Percentiles rank a stretch among this genome's conserved stretches.
Conservation (phyloP, 2,113 vertebrate genomes). For the Ictalurus furcatus region DNA sequence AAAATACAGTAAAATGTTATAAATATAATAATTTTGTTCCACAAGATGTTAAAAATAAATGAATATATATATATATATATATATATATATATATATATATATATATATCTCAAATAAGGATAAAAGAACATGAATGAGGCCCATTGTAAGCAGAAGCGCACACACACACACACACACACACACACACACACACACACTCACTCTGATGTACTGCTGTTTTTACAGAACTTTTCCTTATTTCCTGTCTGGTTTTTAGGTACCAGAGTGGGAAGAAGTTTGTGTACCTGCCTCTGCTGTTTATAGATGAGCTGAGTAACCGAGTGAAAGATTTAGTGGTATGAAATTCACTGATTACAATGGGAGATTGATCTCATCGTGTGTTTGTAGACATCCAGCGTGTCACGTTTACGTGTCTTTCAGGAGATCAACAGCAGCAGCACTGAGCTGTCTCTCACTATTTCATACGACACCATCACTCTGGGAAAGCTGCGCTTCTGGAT, state of each 20-base stretch:
- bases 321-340: conserved; percentile 94
- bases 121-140: neutral
- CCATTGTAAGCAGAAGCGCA: neutral
- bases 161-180: neutral
- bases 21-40: neutral
- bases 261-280: conserved; percentile 89
- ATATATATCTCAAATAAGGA: neutral
- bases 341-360: neutral
- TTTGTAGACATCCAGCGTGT: neutral
- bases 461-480: conserved; percentile 92
- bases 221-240: neutral
- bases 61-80: too few relatives aligned
- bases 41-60: neutral
- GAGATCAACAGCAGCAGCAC: conserved; percentile 87
- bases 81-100: too few relatives aligned
- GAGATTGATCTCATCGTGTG: neutral
- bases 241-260: conserved; percentile 72
- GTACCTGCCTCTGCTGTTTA: conserved; percentile 97
- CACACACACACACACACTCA: neutral
- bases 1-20: neutral
- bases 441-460: conserved; percentile 89
- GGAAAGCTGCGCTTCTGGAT: conserved; percentile 95
- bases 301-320: conserved; percentile 96
- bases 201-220: neutral
- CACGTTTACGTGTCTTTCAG: conserved; percentile 65